These are phyloP conservation scores for Trichosurus vulpecula DNA, from an alignment of 2,797 vertebrate species.

Conservation along the genomic window DNA sequence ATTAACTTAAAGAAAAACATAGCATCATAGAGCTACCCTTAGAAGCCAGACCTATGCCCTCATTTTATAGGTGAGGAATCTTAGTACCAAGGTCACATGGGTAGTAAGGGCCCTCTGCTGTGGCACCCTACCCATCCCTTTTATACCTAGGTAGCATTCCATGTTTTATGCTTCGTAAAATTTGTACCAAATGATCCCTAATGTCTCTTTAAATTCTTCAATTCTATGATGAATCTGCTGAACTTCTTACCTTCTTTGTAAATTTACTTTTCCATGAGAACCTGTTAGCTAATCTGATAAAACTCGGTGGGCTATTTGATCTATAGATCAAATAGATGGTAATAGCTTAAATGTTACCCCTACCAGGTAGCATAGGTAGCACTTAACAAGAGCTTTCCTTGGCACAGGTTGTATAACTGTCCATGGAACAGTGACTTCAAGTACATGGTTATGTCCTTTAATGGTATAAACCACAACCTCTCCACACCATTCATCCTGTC, in stretches of 20 bases:
- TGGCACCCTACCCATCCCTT: neutral
- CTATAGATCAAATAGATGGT: neutral
- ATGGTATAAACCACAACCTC: neutral
- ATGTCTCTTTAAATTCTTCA: neutral
- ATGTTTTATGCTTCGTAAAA: neutral
- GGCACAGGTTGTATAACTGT: neutral
- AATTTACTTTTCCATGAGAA: neutral
- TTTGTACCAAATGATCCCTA: neutral
- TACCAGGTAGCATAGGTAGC: neutral
- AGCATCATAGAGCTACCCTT: neutral
- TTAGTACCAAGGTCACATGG: neutral
- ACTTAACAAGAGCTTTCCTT: neutral
- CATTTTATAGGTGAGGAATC: neutral
- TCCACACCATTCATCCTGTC: neutral
- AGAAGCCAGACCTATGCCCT: neutral
- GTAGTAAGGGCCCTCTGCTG: neutral
- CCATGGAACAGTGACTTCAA: neutral
- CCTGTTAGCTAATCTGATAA: neutral
- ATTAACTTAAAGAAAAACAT: neutral
- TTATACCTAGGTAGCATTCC: neutral
- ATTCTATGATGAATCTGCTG: neutral
- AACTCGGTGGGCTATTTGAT: neutral
- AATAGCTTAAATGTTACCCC: neutral
- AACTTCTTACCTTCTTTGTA: neutral
- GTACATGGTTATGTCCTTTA: neutral